phyloP scores from a whole-genome alignment of 2,113 vertebrate species.

The Acanthisitta chloris region DNA sequence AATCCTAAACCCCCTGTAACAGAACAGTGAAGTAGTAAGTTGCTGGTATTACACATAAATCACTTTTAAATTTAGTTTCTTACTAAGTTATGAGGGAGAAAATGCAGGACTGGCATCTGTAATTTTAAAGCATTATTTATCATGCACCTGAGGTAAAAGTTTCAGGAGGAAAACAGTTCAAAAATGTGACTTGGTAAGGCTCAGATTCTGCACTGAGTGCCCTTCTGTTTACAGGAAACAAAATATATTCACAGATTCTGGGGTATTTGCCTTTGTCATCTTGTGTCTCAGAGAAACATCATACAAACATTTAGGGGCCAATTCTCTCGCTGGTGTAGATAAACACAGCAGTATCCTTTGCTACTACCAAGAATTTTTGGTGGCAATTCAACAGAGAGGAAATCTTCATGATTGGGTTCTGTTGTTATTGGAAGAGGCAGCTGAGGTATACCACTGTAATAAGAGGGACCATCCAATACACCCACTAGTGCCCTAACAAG shows the following conservation, averaged over 20 bases:
- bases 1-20: neutral
- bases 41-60: neutral
- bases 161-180: neutral
- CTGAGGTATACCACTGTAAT: neutral
- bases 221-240: neutral
- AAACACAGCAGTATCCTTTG: neutral
- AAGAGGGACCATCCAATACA: neutral
- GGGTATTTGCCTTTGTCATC: neutral
- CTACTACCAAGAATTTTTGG: neutral
- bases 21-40: neutral
- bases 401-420: neutral
- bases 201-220: neutral
- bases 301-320: neutral
- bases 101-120: neutral
- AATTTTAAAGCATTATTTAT: neutral
- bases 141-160: neutral
- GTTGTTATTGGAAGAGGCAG: neutral
- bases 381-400: neutral
- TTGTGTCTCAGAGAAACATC: neutral
- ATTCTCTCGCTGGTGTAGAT: neutral
- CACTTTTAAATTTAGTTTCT: neutral
- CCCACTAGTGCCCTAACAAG: neutral
- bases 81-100: neutral
- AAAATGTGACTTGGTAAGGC: neutral
- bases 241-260: neutral